These are phyloP conservation scores for Coturnix japonica DNA, from an alignment of 2,113 vertebrate species.

Conservation along the genomic window DNA sequence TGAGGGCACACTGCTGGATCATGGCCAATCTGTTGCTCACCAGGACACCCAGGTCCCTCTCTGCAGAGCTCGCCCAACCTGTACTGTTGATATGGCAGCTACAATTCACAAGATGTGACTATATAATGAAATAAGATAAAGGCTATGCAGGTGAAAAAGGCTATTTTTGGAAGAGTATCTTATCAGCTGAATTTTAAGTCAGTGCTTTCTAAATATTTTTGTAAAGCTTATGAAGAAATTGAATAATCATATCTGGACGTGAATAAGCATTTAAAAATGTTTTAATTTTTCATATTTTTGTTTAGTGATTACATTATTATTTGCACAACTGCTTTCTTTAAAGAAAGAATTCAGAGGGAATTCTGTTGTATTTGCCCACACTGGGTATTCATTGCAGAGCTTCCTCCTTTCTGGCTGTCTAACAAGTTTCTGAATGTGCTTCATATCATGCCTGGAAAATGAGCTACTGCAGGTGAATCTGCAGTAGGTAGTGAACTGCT, in stretches of 20 bases:
- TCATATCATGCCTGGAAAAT: neutral
- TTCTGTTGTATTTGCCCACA: neutral
- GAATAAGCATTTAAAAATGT: neutral
- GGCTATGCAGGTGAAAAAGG: neutral
- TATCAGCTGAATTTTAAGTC: neutral
- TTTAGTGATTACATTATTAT: neutral
- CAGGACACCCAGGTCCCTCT: no score
- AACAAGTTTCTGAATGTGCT: constrained; percentile 26
- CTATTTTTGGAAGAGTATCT: neutral
- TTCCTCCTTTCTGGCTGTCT: constrained; percentile 17
- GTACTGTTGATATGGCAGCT: neutral
- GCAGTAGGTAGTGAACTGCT: neutral
- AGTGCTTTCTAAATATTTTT: neutral
- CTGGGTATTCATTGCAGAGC: neutral
- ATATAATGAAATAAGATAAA: neutral
- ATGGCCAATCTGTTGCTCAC: no score
- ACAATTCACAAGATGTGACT: neutral
- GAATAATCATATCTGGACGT: neutral
- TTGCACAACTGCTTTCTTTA: neutral
- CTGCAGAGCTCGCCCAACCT: no score
- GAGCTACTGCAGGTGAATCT: constrained; percentile 7
- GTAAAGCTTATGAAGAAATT: neutral
- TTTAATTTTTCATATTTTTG: neutral
- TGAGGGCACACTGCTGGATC: no score
- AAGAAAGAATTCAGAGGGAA: neutral